Evolutionary conservation across 1,140 invertebrate species (phyloP), one percentile per base, ranked within the genome.

Genomic region (Drosophila tani): DNA sequence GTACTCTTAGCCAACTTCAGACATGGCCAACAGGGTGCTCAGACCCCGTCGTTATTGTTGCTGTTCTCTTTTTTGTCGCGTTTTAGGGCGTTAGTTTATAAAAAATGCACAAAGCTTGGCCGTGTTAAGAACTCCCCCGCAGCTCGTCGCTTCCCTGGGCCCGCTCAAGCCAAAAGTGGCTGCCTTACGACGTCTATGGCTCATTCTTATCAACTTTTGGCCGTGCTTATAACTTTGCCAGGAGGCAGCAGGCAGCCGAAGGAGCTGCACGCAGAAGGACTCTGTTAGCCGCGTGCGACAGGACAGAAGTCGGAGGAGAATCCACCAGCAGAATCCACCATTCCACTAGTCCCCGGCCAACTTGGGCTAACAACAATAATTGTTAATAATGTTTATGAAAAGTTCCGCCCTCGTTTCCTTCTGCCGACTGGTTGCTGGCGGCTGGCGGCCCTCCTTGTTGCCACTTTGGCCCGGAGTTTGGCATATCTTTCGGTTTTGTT

Each of bases 351-450:
- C 32, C 32, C 73, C 49, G 58, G 53, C 19, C 77, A 88, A 88
- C 84, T 84, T 90, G 78, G 71, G 85, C 84, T 90, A 88, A 88
- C 85, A 88, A 88, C 85, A 88, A 88, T 88, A 88, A 88, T 88
- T 88, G 85, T 85, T 88, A 88, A 88, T 88, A 88, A 88, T 88
- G 84, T 84, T 88, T 88, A 88, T 88, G 84, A 90, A 88, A 88
- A 90, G 84, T 88, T 88, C 67, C 66, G 59, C 71, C 73, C 65
- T 53, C 71, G 68, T 32, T 75, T 57, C 53, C 71, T 60, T 29
- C 51, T 59, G 45, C 38, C 53, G 21, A 8, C 32, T 40, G 53
- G 19, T 24, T 24, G 21, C 21, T 24, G 21, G 21, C 21, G 21
- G 14, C 32, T 40, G 53, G 19, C 53, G 32, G 11, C 35, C 21